Conservation (phyloP, 2,113 vertebrate genomes). For the Pitta sordida region DNA sequence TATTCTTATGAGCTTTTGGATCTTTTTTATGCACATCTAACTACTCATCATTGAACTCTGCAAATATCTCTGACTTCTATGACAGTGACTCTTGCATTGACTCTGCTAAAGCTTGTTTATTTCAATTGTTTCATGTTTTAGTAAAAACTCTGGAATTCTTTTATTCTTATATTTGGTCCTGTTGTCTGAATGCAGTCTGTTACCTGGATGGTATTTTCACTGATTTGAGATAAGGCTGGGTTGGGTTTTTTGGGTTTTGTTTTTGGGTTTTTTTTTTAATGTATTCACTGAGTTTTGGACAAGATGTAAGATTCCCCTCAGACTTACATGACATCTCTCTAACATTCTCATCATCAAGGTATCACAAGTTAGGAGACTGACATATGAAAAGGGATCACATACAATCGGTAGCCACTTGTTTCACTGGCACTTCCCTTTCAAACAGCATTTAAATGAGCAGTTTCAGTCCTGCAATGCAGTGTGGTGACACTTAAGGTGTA, state of each 20-base stretch:
- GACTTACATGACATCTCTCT: background rate
- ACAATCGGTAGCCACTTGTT: background rate
- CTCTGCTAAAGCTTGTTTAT: background rate
- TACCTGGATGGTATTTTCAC: background rate
- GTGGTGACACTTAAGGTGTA: background rate
- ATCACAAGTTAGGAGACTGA: background rate
- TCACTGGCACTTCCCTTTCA: background rate
- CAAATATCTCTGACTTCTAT: background rate
- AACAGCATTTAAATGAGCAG: background rate
- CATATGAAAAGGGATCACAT: background rate
- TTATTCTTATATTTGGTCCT: background rate
- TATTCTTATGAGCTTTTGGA: too few relatives aligned
- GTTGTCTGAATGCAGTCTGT: background rate
- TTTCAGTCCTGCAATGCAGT: background rate
- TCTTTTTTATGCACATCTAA: too few relatives aligned
- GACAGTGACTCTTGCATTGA: background rate
- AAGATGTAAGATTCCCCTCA: background rate
- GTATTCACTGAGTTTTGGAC: background rate
- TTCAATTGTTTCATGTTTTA: background rate
- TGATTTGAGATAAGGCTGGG: background rate
- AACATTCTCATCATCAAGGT: background rate
- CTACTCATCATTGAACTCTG: background rate
- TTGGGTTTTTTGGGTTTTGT: background rate
- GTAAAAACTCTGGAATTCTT: background rate
- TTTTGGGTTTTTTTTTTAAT: background rate